Percentiles rank a stretch among this genome's conserved stretches.
Evolutionary conservation across 2,113 vertebrate genomes (phyloP).

Genomic region (Scartelaos histophorus): DNA sequence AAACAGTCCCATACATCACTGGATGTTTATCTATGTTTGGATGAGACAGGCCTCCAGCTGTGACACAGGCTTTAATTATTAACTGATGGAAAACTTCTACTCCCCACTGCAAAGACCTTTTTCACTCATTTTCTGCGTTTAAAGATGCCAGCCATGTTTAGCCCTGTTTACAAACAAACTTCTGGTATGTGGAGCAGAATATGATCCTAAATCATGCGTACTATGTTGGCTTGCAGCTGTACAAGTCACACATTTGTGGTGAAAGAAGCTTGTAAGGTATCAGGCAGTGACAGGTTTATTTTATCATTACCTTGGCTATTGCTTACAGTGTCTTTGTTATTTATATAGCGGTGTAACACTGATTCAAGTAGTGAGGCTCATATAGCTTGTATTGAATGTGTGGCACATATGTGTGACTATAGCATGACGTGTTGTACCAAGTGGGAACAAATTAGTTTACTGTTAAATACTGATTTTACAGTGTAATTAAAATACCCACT

Average conservation of each 20-base stretch:
- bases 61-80: conserved; percentile 8
- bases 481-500: too few relatives aligned
- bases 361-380: not conserved
- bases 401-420: not conserved
- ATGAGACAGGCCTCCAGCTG: conserved; percentile 2
- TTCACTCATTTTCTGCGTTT: not conserved
- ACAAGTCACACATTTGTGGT: not conserved
- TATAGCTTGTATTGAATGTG: not conserved
- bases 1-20: too few relatives aligned
- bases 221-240: conserved; percentile 14
- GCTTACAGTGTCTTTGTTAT: not conserved
- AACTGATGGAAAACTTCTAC: conserved; percentile 12
- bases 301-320: not conserved
- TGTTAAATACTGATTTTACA: not conserved
- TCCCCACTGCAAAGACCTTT: not conserved
- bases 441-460: not conserved
- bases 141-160: not conserved
- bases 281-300: conserved; percentile 15
- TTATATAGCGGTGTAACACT: not conserved
- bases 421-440: not conserved
- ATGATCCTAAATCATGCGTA: conserved; percentile 7
- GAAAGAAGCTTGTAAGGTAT: conserved; percentile 16
- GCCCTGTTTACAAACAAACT: not conserved
- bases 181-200: not conserved
- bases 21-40: conserved; percentile 47